Conservation (phyloP, 1,140 invertebrate genomes). For the Mercenaria mercenaria region DNA sequence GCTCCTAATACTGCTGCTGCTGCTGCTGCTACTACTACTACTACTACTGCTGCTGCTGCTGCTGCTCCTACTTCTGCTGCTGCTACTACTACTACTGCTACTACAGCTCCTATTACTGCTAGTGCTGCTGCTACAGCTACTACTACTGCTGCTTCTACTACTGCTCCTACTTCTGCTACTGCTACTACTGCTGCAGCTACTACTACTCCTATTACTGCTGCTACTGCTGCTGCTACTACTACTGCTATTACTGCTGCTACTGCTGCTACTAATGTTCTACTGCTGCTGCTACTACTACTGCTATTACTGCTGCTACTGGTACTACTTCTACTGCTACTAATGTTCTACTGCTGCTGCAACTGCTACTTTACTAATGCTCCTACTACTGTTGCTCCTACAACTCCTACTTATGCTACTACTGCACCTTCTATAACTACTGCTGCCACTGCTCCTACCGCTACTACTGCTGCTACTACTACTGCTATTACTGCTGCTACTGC, state of each 20-base stretch:
- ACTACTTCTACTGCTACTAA: conserved; percentile 66
- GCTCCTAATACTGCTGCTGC: background rate
- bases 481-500: conserved; percentile 62
- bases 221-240: conserved; percentile 59
- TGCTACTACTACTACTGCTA: conserved; percentile 64
- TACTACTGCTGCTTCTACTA: background rate
- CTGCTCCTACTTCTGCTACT: conserved; percentile 60
- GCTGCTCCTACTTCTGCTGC: conserved; percentile 57
- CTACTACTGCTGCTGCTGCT: conserved; percentile 57
- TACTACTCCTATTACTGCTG: conserved; percentile 56
- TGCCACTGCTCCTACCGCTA: background rate
- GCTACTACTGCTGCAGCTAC: conserved; percentile 28
- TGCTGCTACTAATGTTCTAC: conserved; percentile 59
- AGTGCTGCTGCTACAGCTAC: too few species aligned
- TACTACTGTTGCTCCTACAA: background rate
- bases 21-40: conserved; percentile 45
- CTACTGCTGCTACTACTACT: conserved; percentile 21
- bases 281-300: conserved; percentile 53
- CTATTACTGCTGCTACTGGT: conserved; percentile 62
- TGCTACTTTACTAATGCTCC: background rate
- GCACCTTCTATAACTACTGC: background rate
- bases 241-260: conserved; percentile 59
- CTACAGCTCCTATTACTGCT: background rate
- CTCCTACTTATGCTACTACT: background rate
- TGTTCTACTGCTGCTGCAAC: background rate